phyloP scores from a whole-genome alignment of 2,113 vertebrate genomes.

The Platycercus adscitus region DNA sequence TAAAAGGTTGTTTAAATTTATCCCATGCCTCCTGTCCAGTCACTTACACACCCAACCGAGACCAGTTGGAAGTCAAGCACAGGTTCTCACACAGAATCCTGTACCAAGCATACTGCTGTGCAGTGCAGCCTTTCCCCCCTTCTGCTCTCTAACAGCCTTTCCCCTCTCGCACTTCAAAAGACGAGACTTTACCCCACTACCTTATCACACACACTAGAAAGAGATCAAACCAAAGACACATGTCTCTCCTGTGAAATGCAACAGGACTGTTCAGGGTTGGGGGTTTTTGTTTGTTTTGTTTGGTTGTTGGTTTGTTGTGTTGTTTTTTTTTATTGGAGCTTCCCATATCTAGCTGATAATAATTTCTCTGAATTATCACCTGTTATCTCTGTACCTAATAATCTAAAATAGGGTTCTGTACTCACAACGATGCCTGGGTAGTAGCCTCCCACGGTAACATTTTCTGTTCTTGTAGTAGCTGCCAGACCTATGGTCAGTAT shows the following conservation, averaged over 20 bases:
- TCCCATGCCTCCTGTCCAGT: neutral
- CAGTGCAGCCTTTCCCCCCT: neutral
- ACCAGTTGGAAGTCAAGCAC: neutral
- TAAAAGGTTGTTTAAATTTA: neutral
- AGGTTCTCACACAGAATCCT: neutral
- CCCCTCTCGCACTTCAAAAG: neutral
- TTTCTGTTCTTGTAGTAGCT: constrained; percentile 89
- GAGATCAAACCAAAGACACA: neutral
- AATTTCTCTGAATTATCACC: neutral
- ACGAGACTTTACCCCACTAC: neutral
- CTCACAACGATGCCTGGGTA: constrained; percentile 95
- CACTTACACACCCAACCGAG: neutral
- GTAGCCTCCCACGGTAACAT: constrained; percentile 90
- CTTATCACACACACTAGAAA: neutral
- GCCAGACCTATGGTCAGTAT: constrained; percentile 87
- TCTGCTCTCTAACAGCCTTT: neutral
- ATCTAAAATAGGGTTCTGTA: constrained; percentile 18
- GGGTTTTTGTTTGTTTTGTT: neutral
- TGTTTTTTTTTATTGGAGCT: neutral
- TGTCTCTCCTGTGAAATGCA: neutral
- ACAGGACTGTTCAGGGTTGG: neutral
- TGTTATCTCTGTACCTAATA: neutral
- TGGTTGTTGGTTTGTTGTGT: neutral
- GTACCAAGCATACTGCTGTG: neutral
- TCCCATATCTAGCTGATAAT: neutral